Conservation (phyloP, 2,888 invertebrate species). For the Cephalotes varians region DNA sequence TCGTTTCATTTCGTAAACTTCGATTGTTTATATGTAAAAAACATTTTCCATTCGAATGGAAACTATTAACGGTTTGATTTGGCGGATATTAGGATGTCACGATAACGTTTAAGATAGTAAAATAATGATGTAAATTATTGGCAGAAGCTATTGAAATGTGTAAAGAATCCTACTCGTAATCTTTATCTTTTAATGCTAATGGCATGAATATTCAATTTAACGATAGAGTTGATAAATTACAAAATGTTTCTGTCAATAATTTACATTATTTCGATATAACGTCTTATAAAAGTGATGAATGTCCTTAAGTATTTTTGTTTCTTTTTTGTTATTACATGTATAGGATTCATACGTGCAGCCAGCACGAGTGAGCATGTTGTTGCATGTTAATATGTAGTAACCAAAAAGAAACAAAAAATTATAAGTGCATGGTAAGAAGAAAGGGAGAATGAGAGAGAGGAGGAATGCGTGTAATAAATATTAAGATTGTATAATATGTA, state of each 20-base stretch:
- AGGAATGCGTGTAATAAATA: conserved; percentile 74
- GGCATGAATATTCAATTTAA: background rate
- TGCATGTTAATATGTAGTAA: conserved; percentile 42
- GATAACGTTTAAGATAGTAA: background rate
- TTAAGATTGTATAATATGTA: conserved; percentile 83
- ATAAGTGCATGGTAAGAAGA: conserved; percentile 36
- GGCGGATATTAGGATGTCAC: background rate
- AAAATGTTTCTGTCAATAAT: background rate
- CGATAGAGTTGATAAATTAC: background rate
- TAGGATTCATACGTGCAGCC: background rate
- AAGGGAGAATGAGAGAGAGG: conserved; percentile 56
- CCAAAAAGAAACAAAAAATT: conserved; percentile 35
- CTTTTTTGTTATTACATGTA: conserved; percentile 14
- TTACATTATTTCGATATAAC: background rate
- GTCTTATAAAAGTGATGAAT: background rate
- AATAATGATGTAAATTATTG: conserved; percentile 2
- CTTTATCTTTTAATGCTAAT: background rate
- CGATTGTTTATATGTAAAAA: background rate
- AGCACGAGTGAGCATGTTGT: background rate
- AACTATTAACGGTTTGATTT: background rate
- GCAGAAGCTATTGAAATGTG: background rate
- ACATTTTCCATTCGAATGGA: background rate
- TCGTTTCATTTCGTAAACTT: background rate
- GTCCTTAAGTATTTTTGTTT: conserved; percentile 21
- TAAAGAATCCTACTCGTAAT: background rate